Base-by-base conservation (phyloP, 2,888 invertebrate genomes). In the Idaea aversata region DNA sequence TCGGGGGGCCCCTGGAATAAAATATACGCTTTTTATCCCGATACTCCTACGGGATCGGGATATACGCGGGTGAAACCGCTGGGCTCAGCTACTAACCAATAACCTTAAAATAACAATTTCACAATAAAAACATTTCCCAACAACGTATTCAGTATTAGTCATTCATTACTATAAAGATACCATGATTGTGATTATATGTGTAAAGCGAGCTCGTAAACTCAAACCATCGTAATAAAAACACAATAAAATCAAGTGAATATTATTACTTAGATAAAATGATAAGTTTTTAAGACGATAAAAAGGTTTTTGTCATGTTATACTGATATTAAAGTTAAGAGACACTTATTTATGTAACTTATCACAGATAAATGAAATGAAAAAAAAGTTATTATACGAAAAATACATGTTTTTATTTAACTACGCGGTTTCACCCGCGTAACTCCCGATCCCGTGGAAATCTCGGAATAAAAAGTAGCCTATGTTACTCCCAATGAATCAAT, bases 161-260 rank as follows among this genome's bases (percentile, higher is more conserved):
- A 47, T 47, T 47, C 47, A 47, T 7, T 47, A 47, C 47, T 47
- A 47, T 10, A 47, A 47, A 47, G 47, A 47, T 47, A 47, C 47
- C 47, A 47, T 10, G 13, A 3, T 25, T 25, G 25, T 25, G 47
- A 47, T 47, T 47, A 47, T 47, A 10, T 13, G 47, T 47, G 47
- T 47, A 47, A 7, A 3, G 3, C 47, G 47, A 47, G 47, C 47
- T 47, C 47, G 47, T 47, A 47, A 47, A 47, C 47, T 47, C 47
- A 10, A 13, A 47, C 13, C 47, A 47, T 38, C 4, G 63, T 63
- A 67, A 63, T 67, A 67, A 67, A 67, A 67, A 57, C 34, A 57
- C 63, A 61, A 60, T 67, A 67, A 67, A 67, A 63, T 4, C 16
- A 65, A 65, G 63, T 63, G 38, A 63, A 10, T 15, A 35, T 61